phyloP scores from a whole-genome alignment of 2,797 vertebrate species.

The Danio aesculapii region DNA sequence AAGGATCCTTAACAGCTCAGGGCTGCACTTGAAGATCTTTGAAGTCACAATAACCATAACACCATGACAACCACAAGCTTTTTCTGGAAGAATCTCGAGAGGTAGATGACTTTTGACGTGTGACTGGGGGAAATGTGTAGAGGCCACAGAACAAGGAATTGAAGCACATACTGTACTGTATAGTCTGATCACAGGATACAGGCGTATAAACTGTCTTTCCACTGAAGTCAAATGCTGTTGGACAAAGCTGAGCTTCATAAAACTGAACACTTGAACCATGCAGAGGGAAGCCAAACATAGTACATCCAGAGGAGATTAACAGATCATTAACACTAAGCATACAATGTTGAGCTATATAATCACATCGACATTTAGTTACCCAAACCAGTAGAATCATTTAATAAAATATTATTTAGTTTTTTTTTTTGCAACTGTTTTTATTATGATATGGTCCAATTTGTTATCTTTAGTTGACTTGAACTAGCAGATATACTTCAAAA shows the following conservation, averaged over 20 bases:
- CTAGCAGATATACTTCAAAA: too few species aligned
- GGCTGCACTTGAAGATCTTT: constrained; percentile 64
- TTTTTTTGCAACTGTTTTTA: background rate
- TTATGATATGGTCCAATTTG: background rate
- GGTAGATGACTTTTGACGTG: constrained; percentile 37
- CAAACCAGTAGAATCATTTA: background rate
- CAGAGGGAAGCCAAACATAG: constrained; percentile 28
- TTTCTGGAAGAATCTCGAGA: constrained; percentile 37
- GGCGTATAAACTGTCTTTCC: constrained; percentile 22
- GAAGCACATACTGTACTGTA: constrained; percentile 52
- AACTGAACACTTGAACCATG: constrained; percentile 13
- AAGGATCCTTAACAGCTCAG: constrained; percentile 52
- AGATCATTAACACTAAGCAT: constrained; percentile 20
- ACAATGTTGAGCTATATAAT: background rate
- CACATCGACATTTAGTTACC: background rate
- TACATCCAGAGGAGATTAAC: constrained; percentile 20
- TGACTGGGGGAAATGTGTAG: background rate
- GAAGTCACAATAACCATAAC: constrained; percentile 69
- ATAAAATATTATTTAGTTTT: background rate
- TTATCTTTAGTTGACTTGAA: too few species aligned
- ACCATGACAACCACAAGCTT: constrained; percentile 56
- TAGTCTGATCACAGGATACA: constrained; percentile 13
- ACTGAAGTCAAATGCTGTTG: constrained; percentile 15
- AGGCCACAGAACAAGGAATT: constrained; percentile 64
- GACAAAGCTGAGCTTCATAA: constrained; percentile 16